Conservation (phyloP, 2,113 vertebrate genomes). For the Oryzias woworae region DNA sequence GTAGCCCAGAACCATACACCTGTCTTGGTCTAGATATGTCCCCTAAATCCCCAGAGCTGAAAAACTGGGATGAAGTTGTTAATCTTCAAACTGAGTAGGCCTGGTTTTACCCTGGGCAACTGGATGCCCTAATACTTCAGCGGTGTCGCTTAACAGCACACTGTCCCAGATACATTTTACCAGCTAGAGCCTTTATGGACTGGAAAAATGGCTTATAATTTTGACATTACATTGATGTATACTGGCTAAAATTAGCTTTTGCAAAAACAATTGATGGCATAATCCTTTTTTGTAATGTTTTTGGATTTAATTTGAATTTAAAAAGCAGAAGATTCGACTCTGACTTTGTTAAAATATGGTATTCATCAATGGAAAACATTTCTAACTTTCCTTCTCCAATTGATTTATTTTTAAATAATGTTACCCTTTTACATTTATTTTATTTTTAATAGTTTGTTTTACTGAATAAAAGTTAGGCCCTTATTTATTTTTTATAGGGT, state of each 20-base stretch:
- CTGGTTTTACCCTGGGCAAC: slow-evolving; percentile 59
- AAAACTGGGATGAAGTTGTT: slow-evolving; percentile 53
- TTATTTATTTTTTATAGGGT: no score
- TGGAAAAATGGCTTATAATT: background rate
- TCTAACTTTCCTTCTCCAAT: no score
- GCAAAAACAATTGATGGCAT: no score
- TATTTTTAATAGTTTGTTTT: no score
- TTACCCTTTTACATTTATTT: no score
- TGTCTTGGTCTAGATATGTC: slow-evolving; percentile 47
- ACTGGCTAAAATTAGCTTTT: background rate
- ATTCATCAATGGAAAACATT: no score
- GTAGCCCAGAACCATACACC: slow-evolving; percentile 59
- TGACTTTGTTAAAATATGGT: no score
- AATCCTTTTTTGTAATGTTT: no score
- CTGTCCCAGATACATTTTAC: slow-evolving; percentile 58
- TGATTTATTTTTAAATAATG: no score
- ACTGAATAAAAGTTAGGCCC: no score
- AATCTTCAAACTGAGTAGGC: slow-evolving; percentile 53
- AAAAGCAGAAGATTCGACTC: no score
- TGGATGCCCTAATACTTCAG: slow-evolving; percentile 54
- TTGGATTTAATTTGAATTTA: no score
- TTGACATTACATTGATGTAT: background rate
- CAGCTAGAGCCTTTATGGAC: slow-evolving; percentile 26
- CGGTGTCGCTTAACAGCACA: slow-evolving; percentile 38
- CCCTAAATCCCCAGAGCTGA: slow-evolving; percentile 44